Base-by-base conservation (phyloP, 2,797 vertebrate species). In the Eulemur coronatus region DNA sequence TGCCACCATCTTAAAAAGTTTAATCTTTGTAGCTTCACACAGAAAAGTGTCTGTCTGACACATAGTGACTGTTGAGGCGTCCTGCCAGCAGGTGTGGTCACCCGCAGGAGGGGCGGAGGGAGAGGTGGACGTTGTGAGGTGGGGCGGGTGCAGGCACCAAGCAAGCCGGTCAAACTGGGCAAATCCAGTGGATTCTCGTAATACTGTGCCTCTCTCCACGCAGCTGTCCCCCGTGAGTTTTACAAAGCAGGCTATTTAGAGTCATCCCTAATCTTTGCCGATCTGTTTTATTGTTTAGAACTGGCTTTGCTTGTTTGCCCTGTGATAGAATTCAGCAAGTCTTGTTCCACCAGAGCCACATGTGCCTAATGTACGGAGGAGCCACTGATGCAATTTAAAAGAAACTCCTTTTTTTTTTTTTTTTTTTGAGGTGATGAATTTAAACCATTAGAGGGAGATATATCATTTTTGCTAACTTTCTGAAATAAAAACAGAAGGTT, bases 221-320 rank as follows among this genome's bases (percentile, higher is more conserved):
- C 8, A 87, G 78, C 89, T 63, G 11, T 67, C 65, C 20, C 7
- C 2, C 12, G 52, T 15, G 59, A 84, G 46, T 76, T 82, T 81
- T 43, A 63, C 67, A 28, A 94, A 92, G 57, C 11, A 20, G 26
- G 3, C 61, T 43, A 12, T 82, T 70, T 50, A 85, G n/a, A 95
- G 28, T 46, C 89, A 50, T 75, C n/a, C 48, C 55, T 84, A 80
- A 85, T 88, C 89, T 87, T 59, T n/a, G 46, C 30, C 50, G 41
- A 87, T 91, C 84, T 91, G 33, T 30, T 57, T 14, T 88, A 79
- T 88, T 95, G 79, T 96, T 94, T 61, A 88, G 75, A 96, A 95
- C 92, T 73, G 46, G 79, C 86, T 89, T 73, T 86, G 52, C 89
- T 90, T 90, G 82, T 95, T 89, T 89, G 73, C 14, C 63, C 52